Percentiles rank a stretch among this genome's conserved stretches.
phyloP scores from a whole-genome alignment of 2,113 vertebrate genomes.

The Chelonoidis abingdonii region DNA sequence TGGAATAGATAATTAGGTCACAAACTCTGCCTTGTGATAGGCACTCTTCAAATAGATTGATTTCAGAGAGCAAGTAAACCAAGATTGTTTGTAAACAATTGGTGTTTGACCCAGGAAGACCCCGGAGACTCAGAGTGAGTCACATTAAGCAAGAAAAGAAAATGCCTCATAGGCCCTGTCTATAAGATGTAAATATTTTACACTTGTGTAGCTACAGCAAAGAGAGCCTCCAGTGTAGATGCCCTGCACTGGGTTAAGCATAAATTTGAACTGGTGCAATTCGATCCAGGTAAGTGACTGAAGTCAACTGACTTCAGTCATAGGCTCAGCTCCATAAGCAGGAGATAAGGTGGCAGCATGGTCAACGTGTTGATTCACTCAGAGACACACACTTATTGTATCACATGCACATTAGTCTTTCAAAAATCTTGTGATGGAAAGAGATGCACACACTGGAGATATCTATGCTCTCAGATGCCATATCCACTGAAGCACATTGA shows the following conservation, averaged over 20 bases:
- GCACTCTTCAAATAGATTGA: neutral
- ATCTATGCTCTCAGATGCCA: neutral
- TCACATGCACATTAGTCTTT: neutral
- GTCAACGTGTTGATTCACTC: neutral
- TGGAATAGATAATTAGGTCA: constrained; percentile 38
- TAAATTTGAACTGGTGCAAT: neutral
- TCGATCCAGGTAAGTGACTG: neutral
- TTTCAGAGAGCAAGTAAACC: neutral
- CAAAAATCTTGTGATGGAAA: neutral
- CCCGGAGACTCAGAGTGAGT: constrained; percentile 29
- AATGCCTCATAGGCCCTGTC: neutral
- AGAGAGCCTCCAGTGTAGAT: neutral
- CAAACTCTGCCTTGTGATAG: constrained; percentile 34
- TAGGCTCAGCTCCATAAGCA: neutral
- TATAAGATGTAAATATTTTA: neutral
- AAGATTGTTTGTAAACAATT: constrained; percentile 25
- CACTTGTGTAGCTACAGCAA: fast-evolving
- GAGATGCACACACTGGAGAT: neutral
- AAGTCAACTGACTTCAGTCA: neutral
- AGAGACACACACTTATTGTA: no score
- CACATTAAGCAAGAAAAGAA: constrained; percentile 5
- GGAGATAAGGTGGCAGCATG: neutral
- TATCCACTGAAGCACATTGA: neutral
- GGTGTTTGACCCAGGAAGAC: constrained; percentile 26
- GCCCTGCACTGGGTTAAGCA: neutral